Evolutionary conservation across 2,888 invertebrate species (phyloP), one percentile per base, ranked within the genome.

Genomic region (Netelia melanura): DNA sequence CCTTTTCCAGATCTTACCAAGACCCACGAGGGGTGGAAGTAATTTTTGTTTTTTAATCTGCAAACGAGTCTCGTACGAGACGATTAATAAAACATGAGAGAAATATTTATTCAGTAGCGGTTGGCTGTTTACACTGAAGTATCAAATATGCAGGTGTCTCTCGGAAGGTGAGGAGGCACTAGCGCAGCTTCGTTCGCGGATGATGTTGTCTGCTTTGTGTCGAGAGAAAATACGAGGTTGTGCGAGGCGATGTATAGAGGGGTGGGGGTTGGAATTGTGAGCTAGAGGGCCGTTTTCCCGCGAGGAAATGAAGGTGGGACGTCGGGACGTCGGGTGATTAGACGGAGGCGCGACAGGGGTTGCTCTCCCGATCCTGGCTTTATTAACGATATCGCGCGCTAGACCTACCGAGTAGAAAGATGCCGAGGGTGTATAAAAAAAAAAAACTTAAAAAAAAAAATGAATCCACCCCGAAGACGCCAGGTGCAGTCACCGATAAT

Each of bases 131-230:
- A 91, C 92, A 91, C 87, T 84, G 87, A 30, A 86, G 89, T 89
- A 93, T 93, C 89, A 93, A 93, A 93, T 92, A 93, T 93, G 93
- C 92, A 93, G 91, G 92, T 92, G 91, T 92, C 91, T 90, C 91
- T 85, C 70, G 87, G 85, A 86, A 86, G 88, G 87, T 86, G 86
- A 83, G 76, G 65, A 65, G 85, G 71, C 72, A 83, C 76, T 74
- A 65, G 84, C 48, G 65, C 44, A 52, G 77, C 71, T 72, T 67
- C 11, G 25, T 61, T 70, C 68, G 58, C 54, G 23, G 61, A 61
- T 58, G 79, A 71, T 82, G 70, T 78, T 78, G 84, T 81, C 30
- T 77, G 83, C 70, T 61, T 25, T 44, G 82, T 17, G 61, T 58
- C 64, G 76, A 81, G 87, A 62, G 78, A 84, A 83, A 82, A 88